Conservation (phyloP, 2,888 invertebrate genomes). For the Cephonodes hylas region DNA sequence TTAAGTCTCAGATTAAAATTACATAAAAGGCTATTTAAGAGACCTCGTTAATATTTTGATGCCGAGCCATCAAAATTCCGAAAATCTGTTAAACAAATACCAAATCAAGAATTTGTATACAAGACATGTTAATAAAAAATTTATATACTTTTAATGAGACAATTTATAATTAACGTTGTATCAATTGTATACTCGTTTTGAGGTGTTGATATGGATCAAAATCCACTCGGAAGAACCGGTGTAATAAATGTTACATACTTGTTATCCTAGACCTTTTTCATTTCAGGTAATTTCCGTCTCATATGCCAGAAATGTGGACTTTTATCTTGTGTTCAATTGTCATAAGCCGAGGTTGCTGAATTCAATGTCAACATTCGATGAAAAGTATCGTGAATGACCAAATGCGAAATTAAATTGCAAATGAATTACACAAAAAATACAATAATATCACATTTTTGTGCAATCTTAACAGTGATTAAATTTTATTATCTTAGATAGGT, state of each 20-base stretch:
- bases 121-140: too few species aligned
- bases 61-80: too few species aligned
- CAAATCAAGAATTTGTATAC: too few species aligned
- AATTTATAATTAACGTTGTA: background rate
- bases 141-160: too few species aligned
- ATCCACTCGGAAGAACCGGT: background rate
- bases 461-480: background rate
- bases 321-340: conserved; percentile 38
- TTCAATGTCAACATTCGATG: background rate
- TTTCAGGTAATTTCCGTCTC: conserved; percentile 71
- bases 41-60: too few species aligned
- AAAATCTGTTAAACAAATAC: too few species aligned
- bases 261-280: conserved; percentile 34
- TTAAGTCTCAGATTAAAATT: too few species aligned
- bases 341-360: background rate
- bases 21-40: too few species aligned
- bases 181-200: background rate
- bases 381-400: background rate
- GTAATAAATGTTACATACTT: conserved; percentile 18
- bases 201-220: background rate
- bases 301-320: conserved; percentile 49
- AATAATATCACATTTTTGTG: background rate
- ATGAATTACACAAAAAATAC: too few species aligned
- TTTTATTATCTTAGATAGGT: background rate
- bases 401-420: too few species aligned